Evolutionary conservation across 2,113 vertebrate genomes (phyloP).

Genomic region (Camelus bactrianus): DNA sequence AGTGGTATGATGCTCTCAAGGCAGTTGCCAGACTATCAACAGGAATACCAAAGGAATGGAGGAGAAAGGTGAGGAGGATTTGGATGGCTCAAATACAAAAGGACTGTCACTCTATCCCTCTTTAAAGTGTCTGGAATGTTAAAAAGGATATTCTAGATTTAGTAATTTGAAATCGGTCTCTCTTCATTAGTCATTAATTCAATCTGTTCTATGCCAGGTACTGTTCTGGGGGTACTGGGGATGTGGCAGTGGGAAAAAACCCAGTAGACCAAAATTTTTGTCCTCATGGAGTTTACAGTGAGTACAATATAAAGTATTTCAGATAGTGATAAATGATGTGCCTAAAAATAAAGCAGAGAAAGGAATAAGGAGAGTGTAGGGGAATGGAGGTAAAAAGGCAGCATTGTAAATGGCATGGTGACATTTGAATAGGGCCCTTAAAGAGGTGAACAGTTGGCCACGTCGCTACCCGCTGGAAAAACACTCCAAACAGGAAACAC

Average conservation of each 20-base stretch:
- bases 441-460: background rate
- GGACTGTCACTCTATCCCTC: background rate
- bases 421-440: background rate
- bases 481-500: background rate
- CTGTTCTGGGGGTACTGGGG: background rate
- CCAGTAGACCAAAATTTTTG: constrained; percentile 12
- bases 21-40: constrained; percentile 96
- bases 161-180: background rate
- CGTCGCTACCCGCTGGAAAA: background rate
- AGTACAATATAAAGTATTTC: constrained; percentile 15
- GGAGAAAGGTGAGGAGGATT: constrained; percentile 91
- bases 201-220: background rate
- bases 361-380: background rate
- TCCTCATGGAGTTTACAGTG: constrained; percentile 25
- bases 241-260: background rate
- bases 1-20: constrained; percentile 99
- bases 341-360: constrained; percentile 52
- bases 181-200: background rate
- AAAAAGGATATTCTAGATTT: background rate
- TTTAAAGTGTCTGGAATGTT: background rate
- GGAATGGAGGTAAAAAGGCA: background rate
- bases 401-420: constrained; percentile 46
- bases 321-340: constrained; percentile 2
- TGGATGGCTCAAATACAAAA: background rate
- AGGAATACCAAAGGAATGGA: constrained; percentile 98